These are phyloP conservation scores for Pimephales promelas DNA, from an alignment of 2,113 vertebrate genomes.

Conservation along the genomic window DNA sequence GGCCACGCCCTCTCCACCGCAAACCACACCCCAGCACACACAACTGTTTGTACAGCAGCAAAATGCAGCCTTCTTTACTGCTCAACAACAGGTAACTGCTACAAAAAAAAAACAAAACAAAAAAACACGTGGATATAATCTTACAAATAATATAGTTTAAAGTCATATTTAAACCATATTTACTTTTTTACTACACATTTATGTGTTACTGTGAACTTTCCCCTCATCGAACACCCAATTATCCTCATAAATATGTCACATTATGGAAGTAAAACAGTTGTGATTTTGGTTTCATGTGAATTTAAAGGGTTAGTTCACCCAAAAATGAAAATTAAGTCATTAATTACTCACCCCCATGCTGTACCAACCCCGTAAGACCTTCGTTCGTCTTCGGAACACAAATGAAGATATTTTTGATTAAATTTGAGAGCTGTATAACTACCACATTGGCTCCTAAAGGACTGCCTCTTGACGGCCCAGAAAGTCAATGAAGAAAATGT, in stretches of 20 bases:
- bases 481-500: too few relatives aligned
- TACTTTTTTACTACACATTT: neutral
- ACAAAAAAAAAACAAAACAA: neutral
- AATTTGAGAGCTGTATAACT: too few relatives aligned
- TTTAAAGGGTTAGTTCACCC: too few relatives aligned
- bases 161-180: neutral
- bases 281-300: neutral
- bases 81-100: constrained; percentile 69
- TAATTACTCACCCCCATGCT: too few relatives aligned
- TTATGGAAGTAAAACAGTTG: neutral
- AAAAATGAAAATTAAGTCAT: too few relatives aligned
- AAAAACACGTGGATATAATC: neutral
- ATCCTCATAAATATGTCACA: neutral
- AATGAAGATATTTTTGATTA: too few relatives aligned
- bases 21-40: constrained; percentile 85
- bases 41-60: constrained; percentile 89
- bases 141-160: neutral
- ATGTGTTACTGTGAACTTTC: neutral
- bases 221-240: neutral
- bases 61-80: constrained; percentile 58
- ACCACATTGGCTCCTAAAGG: too few relatives aligned
- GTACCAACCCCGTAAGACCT: too few relatives aligned
- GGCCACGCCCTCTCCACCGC: constrained; percentile 72
- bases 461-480: too few relatives aligned
- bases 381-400: too few relatives aligned